Conservation (phyloP, 2,888 invertebrate genomes). For the Andrena trimmerana region DNA sequence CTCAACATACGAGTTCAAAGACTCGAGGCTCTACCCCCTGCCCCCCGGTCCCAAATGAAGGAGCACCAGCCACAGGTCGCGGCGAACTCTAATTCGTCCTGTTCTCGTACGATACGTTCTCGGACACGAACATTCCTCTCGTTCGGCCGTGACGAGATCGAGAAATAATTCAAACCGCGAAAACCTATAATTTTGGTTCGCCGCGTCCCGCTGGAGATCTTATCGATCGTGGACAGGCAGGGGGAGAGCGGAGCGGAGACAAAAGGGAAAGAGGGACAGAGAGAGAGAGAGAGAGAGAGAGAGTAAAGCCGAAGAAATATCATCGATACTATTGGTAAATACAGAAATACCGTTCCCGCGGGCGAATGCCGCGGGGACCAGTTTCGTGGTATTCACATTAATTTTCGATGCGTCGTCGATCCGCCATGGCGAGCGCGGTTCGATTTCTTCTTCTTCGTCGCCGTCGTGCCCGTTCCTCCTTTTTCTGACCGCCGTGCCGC, state of each 20-base stretch:
- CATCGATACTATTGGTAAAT: constrained; percentile 80
- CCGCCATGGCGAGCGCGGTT: constrained; percentile 69
- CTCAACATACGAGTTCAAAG: background rate
- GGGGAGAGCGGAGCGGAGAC: background rate
- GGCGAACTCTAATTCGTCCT: constrained; percentile 26
- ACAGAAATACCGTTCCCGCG: constrained; percentile 77
- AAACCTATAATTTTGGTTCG: constrained; percentile 83
- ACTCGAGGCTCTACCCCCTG: background rate
- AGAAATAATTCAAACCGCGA: constrained; percentile 83
- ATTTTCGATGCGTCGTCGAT: constrained; percentile 78
- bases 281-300: constrained; percentile 19
- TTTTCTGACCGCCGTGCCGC: constrained; percentile 49
- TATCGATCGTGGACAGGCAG: constrained; percentile 66
- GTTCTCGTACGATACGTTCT: constrained; percentile 8
- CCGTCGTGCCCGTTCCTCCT: constrained; percentile 49
- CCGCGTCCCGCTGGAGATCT: constrained; percentile 77
- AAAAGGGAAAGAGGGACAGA: constrained; percentile 7
- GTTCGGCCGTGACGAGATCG: constrained; percentile 53
- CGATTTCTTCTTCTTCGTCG: constrained; percentile 71
- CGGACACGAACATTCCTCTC: constrained; percentile 25
- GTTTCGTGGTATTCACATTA: constrained; percentile 79
- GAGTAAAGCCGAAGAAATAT: constrained; percentile 74
- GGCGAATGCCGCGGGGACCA: constrained; percentile 76
- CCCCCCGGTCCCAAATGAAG: background rate
- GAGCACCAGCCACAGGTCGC: constrained; percentile 4